A percentile compares a stretch with the other conserved stretches of the same genome.
These are phyloP conservation scores for Chrosomus eos DNA, from an alignment of 2,797 vertebrate genomes.

Conservation along the genomic window DNA sequence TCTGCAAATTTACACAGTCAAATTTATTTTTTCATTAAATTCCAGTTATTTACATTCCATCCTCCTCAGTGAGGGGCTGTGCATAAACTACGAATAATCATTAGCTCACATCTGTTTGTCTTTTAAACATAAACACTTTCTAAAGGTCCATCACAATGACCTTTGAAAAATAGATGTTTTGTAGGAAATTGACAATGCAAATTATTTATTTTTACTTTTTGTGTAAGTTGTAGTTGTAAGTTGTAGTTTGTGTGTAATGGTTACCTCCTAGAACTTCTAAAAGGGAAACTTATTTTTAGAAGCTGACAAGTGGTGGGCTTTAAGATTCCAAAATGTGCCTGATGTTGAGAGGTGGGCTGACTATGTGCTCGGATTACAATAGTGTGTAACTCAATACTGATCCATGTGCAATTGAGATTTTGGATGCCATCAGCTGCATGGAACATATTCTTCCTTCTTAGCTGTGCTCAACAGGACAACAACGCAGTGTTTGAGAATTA, in stretches of 20 bases:
- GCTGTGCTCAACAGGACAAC: slow-evolving; percentile 24
- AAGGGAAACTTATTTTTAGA: slow-evolving; percentile 65
- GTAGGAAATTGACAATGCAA: neutral
- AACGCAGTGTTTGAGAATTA: neutral
- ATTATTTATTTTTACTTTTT: neutral
- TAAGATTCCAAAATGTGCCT: slow-evolving; percentile 33
- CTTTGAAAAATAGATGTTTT: neutral
- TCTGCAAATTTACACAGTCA: slow-evolving; percentile 30
- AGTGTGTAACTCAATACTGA: slow-evolving; percentile 63
- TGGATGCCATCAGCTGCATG: slow-evolving; percentile 41
- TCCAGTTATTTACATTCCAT: neutral
- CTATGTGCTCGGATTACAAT: slow-evolving; percentile 25
- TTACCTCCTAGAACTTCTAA: neutral
- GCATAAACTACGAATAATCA: neutral
- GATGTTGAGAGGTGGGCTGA: neutral
- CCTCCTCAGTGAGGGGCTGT: neutral
- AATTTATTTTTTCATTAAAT: slow-evolving; percentile 15
- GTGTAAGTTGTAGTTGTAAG: neutral
- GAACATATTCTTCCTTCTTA: slow-evolving; percentile 46
- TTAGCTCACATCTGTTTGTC: neutral
- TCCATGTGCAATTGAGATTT: slow-evolving; percentile 42
- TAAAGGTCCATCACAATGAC: neutral
- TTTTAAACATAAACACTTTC: neutral
- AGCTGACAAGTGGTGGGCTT: neutral
- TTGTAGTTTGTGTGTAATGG: neutral